Conservation (phyloP, 2,797 vertebrate genomes). For the Mormyrus hasselquistii region DNA sequence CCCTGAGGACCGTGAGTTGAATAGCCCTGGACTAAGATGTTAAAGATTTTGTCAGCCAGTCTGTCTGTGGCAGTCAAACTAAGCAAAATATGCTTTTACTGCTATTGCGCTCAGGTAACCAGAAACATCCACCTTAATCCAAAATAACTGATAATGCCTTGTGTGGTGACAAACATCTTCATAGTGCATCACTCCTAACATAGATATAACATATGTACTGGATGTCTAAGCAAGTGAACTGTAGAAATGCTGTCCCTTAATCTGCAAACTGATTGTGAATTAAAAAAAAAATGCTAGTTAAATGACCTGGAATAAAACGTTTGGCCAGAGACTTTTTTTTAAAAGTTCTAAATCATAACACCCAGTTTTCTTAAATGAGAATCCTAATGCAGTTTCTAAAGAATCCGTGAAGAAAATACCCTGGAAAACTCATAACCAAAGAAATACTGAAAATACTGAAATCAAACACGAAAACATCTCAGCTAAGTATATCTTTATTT, state of each 20-base stretch:
- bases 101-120: background rate
- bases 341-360: background rate
- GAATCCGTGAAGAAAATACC: background rate
- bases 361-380: background rate
- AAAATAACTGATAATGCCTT: background rate
- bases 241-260: background rate
- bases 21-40: background rate
- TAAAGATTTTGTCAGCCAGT: background rate
- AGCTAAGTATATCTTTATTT: slow-evolving; percentile 22
- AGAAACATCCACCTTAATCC: background rate
- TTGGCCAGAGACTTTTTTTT: background rate
- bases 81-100: background rate
- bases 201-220: background rate
- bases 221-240: background rate
- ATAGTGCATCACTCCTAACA: background rate
- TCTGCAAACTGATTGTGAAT: background rate
- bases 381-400: background rate
- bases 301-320: background rate
- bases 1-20: too few relatives aligned
- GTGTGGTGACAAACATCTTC: background rate
- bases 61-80: background rate
- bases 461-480: background rate
- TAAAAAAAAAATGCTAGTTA: background rate
- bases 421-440: background rate
- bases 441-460: background rate